Evolutionary conservation across 2,888 invertebrate genomes (phyloP).

Genomic region (Chamaedrilus cognettii): DNA sequence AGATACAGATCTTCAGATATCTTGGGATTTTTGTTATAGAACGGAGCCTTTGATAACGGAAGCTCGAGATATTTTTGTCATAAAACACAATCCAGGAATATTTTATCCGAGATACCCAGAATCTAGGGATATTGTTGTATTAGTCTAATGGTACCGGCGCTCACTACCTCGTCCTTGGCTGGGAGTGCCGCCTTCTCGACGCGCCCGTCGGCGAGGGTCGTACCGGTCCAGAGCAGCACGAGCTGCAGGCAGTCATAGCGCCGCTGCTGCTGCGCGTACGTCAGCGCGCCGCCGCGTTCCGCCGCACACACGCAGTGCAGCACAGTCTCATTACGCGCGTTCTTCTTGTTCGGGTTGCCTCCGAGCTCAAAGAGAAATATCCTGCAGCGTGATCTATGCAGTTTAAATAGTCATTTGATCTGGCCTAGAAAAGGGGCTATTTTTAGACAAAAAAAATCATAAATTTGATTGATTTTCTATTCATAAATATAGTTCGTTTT

Average conservation of each 20-base stretch:
- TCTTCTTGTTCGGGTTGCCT: slow-evolving; percentile 72
- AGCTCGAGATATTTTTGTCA: too few relatives aligned
- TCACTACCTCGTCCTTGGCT: slow-evolving; percentile 69
- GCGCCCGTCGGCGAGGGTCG: slow-evolving; percentile 62
- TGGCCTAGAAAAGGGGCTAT: too few relatives aligned
- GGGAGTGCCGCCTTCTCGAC: slow-evolving; percentile 66
- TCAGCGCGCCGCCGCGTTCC: slow-evolving; percentile 4
- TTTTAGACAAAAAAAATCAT: too few relatives aligned
- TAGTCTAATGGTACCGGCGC: too few relatives aligned
- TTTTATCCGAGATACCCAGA: too few relatives aligned
- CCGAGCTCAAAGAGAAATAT: slow-evolving; percentile 69
- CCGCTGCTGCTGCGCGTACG: slow-evolving; percentile 50
- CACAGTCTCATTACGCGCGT: slow-evolving; percentile 68
- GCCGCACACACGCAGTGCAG: slow-evolving; percentile 67
- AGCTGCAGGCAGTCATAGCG: slow-evolving; percentile 68
- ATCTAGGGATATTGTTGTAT: too few relatives aligned
- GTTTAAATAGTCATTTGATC: too few relatives aligned
- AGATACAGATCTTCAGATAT: too few relatives aligned
- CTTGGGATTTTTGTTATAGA: too few relatives aligned
- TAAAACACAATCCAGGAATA: too few relatives aligned
- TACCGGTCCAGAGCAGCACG: slow-evolving; percentile 68
- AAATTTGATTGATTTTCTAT: background rate
- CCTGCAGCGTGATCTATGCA: slow-evolving; percentile 49
- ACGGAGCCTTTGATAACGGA: too few relatives aligned
- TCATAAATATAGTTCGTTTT: too few relatives aligned